Percentiles rank a stretch among this genome's conserved stretches.
These are phyloP conservation scores for Tanypteryx hageni DNA, from an alignment of 2,888 invertebrate genomes.

Conservation along the genomic window DNA sequence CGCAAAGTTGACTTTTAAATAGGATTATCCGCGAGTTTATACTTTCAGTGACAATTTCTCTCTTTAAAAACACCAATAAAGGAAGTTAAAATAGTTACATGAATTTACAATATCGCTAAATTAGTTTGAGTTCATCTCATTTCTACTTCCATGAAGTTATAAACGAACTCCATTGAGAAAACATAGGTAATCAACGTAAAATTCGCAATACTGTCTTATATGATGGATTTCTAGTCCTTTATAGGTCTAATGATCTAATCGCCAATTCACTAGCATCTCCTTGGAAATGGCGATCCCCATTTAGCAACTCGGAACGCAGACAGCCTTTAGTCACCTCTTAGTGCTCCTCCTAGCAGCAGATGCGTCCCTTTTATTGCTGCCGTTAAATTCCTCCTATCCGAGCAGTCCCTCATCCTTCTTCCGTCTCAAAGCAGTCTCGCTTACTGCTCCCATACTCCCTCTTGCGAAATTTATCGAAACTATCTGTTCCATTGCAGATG, in stretches of 20 bases:
- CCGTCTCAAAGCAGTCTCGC: not conserved
- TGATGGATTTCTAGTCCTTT: not conserved
- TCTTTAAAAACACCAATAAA: too few relatives aligned
- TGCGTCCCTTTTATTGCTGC: not conserved
- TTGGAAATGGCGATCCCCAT: not conserved
- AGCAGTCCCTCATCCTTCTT: not conserved
- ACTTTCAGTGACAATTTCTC: too few relatives aligned
- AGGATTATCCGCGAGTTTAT: too few relatives aligned
- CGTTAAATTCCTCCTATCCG: not conserved
- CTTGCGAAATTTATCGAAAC: not conserved
- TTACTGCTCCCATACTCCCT: not conserved
- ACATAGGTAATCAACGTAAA: not conserved
- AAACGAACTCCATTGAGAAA: too few relatives aligned
- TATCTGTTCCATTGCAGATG: not conserved
- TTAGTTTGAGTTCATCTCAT: too few relatives aligned
- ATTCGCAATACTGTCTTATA: not conserved
- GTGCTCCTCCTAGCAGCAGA: not conserved
- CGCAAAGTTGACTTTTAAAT: too few relatives aligned
- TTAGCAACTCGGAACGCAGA: not conserved
- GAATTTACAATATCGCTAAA: too few relatives aligned
- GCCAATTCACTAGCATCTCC: not conserved
- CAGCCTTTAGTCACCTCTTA: conserved; percentile 7
- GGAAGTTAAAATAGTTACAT: too few relatives aligned
- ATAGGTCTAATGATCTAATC: not conserved
- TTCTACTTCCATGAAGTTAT: too few relatives aligned